A percentile compares a stretch with the other conserved stretches of the same genome.
These are phyloP conservation scores for Parauchenoglanis punctatus DNA, from an alignment of 2,797 vertebrate species.

Conservation along the genomic window DNA sequence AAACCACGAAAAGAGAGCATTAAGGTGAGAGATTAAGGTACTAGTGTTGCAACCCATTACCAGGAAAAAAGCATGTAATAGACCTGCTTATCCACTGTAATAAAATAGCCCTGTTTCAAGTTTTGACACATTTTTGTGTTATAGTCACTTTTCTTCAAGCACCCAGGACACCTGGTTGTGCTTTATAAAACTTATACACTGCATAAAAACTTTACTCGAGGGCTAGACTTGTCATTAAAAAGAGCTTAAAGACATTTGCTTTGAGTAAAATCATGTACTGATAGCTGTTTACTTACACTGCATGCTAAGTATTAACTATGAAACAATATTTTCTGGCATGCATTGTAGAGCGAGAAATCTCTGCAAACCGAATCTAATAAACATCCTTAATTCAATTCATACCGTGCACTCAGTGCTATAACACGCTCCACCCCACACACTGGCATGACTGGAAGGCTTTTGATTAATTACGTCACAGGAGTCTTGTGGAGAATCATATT, in stretches of 20 bases:
- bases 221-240: constrained; percentile 20
- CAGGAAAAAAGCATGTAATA: not conserved
- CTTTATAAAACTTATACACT: not conserved
- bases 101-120: constrained; percentile 18
- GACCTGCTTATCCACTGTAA: constrained; percentile 27
- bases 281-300: constrained; percentile 32
- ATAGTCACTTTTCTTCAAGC: constrained; percentile 3
- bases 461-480: constrained; percentile 50
- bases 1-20: constrained; percentile 30
- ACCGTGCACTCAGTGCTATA: constrained; percentile 21
- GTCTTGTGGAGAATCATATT: constrained; percentile 39
- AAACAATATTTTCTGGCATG: constrained; percentile 13
- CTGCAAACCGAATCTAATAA: constrained; percentile 39
- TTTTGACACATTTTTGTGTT: constrained; percentile 32
- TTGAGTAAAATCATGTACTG: constrained; percentile 10
- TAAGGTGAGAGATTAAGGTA: constrained; percentile 27
- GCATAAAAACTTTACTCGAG: constrained; percentile 1
- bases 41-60: constrained; percentile 29
- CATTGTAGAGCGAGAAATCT: constrained; percentile 34
- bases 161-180: constrained; percentile 7
- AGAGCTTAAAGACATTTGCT: constrained; percentile 7
- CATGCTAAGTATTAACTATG: constrained; percentile 5
- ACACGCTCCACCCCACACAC: constrained; percentile 24
- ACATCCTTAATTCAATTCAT: constrained; percentile 36
- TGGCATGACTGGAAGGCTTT: constrained; percentile 44